A percentile compares a stretch with the other conserved stretches of the same genome.
These are phyloP conservation scores for Hemicrepidius hirtus DNA, from an alignment of 2,888 invertebrate genomes.

Conservation along the genomic window DNA sequence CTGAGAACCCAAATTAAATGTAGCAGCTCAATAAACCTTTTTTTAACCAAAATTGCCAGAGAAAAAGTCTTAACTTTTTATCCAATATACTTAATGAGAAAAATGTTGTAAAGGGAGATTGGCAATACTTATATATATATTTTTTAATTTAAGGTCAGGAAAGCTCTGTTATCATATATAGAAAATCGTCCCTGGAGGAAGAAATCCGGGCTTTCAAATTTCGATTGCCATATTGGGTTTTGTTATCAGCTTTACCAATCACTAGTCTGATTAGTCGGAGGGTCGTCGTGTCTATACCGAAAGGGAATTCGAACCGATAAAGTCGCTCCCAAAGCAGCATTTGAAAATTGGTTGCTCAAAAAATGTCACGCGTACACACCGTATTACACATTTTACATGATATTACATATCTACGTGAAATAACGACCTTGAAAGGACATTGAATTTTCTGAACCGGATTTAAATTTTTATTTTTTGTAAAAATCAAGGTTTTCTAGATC, in stretches of 20 bases:
- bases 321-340: constrained; percentile 24
- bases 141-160: not conserved
- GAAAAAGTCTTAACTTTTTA: no score
- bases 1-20: not conserved
- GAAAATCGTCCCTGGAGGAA: constrained; percentile 18
- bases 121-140: not conserved
- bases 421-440: no score
- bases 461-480: no score
- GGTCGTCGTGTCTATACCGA: constrained; percentile 28
- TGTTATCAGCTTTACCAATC: constrained; percentile 34
- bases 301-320: constrained; percentile 32
- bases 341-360: constrained; percentile 33
- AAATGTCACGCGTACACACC: not conserved
- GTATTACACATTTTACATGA: constrained; percentile 15
- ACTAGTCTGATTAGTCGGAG: constrained; percentile 31
- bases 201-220: constrained; percentile 25
- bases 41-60: no score
- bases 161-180: not conserved
- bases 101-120: not conserved
- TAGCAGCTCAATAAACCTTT: not conserved
- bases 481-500: no score
- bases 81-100: no score
- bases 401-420: not conserved
- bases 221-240: constrained; percentile 34
- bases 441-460: no score